Conservation (phyloP, 2,888 invertebrate species). For the Corythucha ciliata region DNA sequence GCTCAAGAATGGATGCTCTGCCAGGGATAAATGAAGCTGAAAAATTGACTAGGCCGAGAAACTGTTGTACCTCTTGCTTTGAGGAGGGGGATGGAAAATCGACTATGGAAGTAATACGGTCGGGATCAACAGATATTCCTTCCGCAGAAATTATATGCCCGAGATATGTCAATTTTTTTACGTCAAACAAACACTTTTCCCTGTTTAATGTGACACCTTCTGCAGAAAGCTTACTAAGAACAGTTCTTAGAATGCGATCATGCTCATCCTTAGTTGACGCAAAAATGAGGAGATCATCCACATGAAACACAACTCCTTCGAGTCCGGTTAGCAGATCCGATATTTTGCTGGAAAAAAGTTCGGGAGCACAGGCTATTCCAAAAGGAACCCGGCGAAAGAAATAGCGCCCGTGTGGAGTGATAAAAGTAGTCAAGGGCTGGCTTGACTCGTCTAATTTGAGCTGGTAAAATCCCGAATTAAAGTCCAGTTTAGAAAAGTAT, state of each 20-base stretch:
- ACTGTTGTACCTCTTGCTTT: constrained; percentile 21
- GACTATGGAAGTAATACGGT: constrained; percentile 25
- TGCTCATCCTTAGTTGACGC: constrained; percentile 31
- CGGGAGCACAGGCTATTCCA: constrained; percentile 35
- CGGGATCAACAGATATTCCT: constrained; percentile 23
- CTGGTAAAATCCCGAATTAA: constrained; percentile 21
- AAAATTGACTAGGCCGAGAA: constrained; percentile 21
- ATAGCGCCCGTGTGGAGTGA: constrained; percentile 18
- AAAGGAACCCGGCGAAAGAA: constrained; percentile 30
- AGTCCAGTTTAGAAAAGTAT: constrained; percentile 17
- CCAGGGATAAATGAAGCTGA: constrained; percentile 25
- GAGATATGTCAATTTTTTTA: too few species aligned
- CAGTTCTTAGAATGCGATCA: constrained; percentile 19
- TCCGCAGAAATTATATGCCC: constrained; percentile 30
- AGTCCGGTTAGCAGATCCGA: constrained; percentile 10
- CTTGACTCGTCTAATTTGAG: constrained; percentile 7
- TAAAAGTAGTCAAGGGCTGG: constrained; percentile 14
- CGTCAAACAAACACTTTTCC: too few species aligned
- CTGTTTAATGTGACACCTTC: constrained; percentile 31
- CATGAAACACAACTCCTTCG: constrained; percentile 27
- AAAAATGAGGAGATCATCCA: constrained; percentile 35
- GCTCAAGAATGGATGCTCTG: constrained; percentile 12
- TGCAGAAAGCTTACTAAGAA: constrained; percentile 11
- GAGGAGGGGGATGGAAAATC: constrained; percentile 16
- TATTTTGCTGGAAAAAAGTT: constrained; percentile 35